Percentiles rank a stretch among this genome's conserved stretches.
Evolutionary conservation across 1,140 invertebrate genomes (phyloP).

Genomic region (Cepaea nemoralis): DNA sequence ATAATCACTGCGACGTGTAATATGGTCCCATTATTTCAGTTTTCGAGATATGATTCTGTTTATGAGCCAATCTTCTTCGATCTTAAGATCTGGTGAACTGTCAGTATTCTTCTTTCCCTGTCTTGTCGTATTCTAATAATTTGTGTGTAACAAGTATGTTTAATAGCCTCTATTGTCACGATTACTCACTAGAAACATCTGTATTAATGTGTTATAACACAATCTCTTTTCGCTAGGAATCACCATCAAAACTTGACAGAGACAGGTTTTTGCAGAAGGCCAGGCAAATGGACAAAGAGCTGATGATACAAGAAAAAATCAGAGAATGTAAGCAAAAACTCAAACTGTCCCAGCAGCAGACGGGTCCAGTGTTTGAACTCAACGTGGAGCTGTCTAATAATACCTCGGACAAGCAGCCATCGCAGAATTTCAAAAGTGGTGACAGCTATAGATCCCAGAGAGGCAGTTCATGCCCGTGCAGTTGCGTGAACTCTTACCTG

Average conservation of each 20-base stretch:
- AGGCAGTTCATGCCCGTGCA: not conserved
- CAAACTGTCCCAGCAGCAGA: constrained; percentile 48
- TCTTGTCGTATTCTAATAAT: too few relatives aligned
- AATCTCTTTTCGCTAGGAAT: constrained; percentile 8
- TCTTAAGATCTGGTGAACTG: too few relatives aligned
- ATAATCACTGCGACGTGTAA: too few relatives aligned
- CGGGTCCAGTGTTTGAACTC: not conserved
- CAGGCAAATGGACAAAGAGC: constrained; percentile 60
- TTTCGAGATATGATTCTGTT: too few relatives aligned
- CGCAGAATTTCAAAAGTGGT: not conserved
- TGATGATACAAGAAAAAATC: constrained; percentile 63
- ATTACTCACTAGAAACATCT: too few relatives aligned
- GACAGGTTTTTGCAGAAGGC: constrained; percentile 36
- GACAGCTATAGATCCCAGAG: not conserved
- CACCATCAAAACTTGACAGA: constrained; percentile 15
- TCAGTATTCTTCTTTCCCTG: too few relatives aligned
- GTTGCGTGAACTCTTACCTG: not conserved
- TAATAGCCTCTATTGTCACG: too few relatives aligned
- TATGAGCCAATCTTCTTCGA: too few relatives aligned
- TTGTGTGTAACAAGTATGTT: too few relatives aligned
- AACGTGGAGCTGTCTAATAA: not conserved
- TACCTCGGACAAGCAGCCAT: not conserved
- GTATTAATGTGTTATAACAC: too few relatives aligned
- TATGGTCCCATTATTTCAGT: too few relatives aligned
- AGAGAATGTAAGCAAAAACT: constrained; percentile 62